Evolutionary conservation across 2,113 vertebrate genomes (phyloP), one percentile per base, ranked within the genome.

Genomic region (Trachemys scripta): DNA sequence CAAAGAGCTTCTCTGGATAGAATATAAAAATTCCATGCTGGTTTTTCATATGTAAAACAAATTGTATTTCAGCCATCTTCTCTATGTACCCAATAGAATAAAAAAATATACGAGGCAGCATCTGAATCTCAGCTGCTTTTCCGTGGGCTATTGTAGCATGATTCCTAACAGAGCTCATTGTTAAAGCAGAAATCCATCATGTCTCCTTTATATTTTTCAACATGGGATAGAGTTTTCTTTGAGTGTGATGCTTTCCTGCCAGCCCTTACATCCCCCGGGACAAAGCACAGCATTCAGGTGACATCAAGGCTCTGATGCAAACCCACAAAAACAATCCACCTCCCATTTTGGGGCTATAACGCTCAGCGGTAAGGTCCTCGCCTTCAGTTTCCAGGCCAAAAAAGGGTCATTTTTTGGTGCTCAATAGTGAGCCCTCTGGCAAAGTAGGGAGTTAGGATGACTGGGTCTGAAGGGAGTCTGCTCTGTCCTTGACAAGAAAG

Each of bases 1-100:
- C 69, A 85, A 59, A 91, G 69, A 84, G 91, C 90, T 92, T 76
- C 87, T 86, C 84, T 89, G 94, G 79, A 94, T 80, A 76, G 88
- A 90, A 91, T 62, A 85, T 91, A 90, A 90, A 92, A 88, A 88
- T 81, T 79, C 84, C 82, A 83, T 94, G 79, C 78, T 94, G 89
- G 80, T 90, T 94, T 94, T 81, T 90, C 82, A 94, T 83, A 92
- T 92, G 85, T 86, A 59, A 92, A 95, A 94, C 72, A 84, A 92
- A 94, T 84, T 96, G 69, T 81, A 90, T 62, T 89, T 88, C 75
- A 83, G 81, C 75, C 82, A 53, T 54, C 50, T 75, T 92, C 82
- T 84, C 65, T 38, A 78, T 42, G 59, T 54, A 57, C n/a, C 51
- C 72, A 95, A 42, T 85, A 47, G 57, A 81, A 9, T 56, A 35